These are phyloP conservation scores for Bibio marci DNA, from an alignment of 2,888 invertebrate genomes.

Conservation along the genomic window DNA sequence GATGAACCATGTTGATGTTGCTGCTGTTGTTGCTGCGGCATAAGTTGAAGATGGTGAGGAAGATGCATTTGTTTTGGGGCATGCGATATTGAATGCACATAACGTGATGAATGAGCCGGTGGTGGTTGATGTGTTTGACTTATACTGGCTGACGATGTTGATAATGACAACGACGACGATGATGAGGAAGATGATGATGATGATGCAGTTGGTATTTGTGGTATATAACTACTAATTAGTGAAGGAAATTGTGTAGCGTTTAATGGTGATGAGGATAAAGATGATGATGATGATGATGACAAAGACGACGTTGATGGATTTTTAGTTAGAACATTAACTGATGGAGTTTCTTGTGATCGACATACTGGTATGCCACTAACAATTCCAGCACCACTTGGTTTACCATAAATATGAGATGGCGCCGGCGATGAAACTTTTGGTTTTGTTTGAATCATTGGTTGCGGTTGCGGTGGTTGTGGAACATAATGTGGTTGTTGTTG, in stretches of 20 bases:
- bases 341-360: slow-evolving; percentile 23
- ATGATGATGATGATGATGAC: slow-evolving; percentile 30
- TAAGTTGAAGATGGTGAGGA: no score
- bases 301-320: slow-evolving; percentile 38
- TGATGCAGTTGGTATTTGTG: slow-evolving; percentile 23
- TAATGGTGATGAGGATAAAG: slow-evolving; percentile 30
- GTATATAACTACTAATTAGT: no score
- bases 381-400: slow-evolving; percentile 32
- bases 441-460: slow-evolving; percentile 21
- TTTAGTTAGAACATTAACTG: slow-evolving; percentile 27
- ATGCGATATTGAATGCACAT: slow-evolving; percentile 6
- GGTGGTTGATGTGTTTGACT: slow-evolving; percentile 29
- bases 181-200: no score
- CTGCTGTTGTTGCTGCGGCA: not conserved
- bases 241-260: slow-evolving; percentile 21
- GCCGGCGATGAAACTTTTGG: slow-evolving; percentile 62
- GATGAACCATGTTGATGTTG: slow-evolving; percentile 31
- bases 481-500: slow-evolving; percentile 32
- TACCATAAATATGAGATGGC: slow-evolving; percentile 30
- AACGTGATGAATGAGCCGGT: slow-evolving; percentile 33
- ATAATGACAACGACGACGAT: no score
- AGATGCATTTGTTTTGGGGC: no score
- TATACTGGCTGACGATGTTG: no score
- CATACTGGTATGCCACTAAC: slow-evolving; percentile 37
- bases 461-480: not conserved